Conservation (phyloP, 2,888 invertebrate species). For the Polyommatus iphigenia region DNA sequence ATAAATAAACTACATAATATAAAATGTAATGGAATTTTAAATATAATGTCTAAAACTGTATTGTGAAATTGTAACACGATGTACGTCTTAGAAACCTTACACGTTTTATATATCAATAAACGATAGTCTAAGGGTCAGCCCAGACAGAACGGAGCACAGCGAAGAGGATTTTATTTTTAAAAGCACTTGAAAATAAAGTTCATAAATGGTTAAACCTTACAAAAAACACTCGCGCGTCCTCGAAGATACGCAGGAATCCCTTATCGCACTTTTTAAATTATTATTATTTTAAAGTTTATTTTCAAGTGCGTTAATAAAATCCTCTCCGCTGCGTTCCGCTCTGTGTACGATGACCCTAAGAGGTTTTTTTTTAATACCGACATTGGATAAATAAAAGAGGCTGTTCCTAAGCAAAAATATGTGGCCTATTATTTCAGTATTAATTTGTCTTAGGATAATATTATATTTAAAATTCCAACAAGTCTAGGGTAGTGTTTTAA, state of each 20-base stretch:
- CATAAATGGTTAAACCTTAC: no score
- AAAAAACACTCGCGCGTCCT: no score
- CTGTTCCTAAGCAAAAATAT: not conserved
- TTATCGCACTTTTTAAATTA: no score
- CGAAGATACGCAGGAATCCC: no score
- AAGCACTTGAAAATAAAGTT: no score
- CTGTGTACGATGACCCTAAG: not conserved
- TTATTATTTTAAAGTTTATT: no score
- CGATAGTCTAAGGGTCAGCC: no score
- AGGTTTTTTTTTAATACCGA: not conserved
- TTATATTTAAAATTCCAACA: constrained; percentile 11
- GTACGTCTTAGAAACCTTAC: not conserved
- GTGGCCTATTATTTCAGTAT: constrained; percentile 25
- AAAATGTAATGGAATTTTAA: constrained; percentile 22
- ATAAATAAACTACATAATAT: constrained; percentile 1
- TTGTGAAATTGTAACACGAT: not conserved
- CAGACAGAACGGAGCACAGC: no score
- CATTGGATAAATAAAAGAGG: not conserved
- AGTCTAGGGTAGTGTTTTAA: constrained; percentile 32
- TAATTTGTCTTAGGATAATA: not conserved
- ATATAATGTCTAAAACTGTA: not conserved
- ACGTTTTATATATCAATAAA: not conserved
- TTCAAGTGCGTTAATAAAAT: no score
- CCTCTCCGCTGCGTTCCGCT: no score
- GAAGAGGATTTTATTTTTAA: no score